Conservation (phyloP, 2,113 vertebrate genomes). For the Atherinomorus stipes region DNA sequence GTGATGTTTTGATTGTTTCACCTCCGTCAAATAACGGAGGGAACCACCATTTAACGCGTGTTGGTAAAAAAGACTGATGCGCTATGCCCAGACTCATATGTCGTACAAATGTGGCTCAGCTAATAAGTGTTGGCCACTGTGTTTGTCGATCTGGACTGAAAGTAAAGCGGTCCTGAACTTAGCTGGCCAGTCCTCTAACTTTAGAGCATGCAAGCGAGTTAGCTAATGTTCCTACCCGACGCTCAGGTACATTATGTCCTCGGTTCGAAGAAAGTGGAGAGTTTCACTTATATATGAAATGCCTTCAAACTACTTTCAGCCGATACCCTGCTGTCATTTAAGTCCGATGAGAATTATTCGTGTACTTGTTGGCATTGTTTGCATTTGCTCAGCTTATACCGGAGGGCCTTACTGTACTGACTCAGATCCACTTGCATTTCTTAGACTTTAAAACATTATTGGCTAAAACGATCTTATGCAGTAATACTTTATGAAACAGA, state of each 20-base stretch:
- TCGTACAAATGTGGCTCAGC: background rate
- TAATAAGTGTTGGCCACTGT: constrained; percentile 1
- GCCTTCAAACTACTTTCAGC: background rate
- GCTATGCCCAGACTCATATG: too few relatives aligned
- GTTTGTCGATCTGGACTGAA: constrained; percentile 36
- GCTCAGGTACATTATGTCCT: background rate
- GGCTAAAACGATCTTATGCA: too few relatives aligned
- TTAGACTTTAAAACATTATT: too few relatives aligned
- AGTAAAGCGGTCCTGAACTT: constrained; percentile 51
- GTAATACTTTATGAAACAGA: background rate
- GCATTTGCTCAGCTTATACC: background rate
- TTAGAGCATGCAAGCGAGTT: constrained; percentile 38
- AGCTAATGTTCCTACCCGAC: constrained; percentile 5
- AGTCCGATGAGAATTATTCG: background rate
- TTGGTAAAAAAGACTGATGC: background rate
- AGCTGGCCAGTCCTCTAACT: constrained; percentile 56
- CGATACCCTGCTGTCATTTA: background rate
- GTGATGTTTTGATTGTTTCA: constrained; percentile 76
- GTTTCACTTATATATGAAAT: background rate
- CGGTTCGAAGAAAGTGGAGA: background rate
- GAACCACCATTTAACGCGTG: background rate
- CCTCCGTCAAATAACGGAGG: background rate
- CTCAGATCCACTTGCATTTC: background rate
- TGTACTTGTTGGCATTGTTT: background rate
- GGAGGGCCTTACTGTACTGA: background rate